These are phyloP conservation scores for Poicephalus meyeri DNA, from an alignment of 2,113 vertebrate species.

Conservation along the genomic window DNA sequence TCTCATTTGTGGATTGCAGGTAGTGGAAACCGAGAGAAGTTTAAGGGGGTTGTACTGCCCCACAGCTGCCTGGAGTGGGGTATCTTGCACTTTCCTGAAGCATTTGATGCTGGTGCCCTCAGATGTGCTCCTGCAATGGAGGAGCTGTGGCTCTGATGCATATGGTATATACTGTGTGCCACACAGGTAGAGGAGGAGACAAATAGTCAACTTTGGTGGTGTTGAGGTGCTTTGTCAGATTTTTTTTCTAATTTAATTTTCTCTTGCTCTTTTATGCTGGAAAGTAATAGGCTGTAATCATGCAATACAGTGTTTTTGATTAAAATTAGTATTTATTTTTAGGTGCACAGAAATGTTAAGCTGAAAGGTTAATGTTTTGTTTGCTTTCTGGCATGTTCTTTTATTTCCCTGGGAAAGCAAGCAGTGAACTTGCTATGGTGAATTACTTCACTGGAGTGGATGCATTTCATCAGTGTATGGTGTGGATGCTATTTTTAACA, in stretches of 20 bases:
- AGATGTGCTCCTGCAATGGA: background rate
- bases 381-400: background rate
- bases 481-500: constrained; percentile 63
- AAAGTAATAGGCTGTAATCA: background rate
- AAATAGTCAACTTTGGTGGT: background rate
- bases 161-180: rapidly evolving
- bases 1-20: background rate
- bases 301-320: background rate
- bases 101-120: background rate
- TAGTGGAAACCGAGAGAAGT: background rate
- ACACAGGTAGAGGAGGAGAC: background rate
- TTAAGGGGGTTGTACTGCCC: background rate
- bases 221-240: background rate
- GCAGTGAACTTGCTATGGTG: constrained; percentile 21
- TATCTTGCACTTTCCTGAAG: background rate
- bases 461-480: constrained; percentile 71
- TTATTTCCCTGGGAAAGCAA: background rate
- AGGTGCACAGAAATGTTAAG: background rate
- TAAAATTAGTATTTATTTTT: background rate
- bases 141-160: background rate
- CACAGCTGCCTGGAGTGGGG: rapidly evolving
- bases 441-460: constrained; percentile 64
- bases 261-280: background rate
- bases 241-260: background rate
- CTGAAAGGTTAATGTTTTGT: background rate